These are phyloP conservation scores for Dryadula phaetusa DNA, from an alignment of 2,888 invertebrate genomes.

Conservation along the genomic window DNA sequence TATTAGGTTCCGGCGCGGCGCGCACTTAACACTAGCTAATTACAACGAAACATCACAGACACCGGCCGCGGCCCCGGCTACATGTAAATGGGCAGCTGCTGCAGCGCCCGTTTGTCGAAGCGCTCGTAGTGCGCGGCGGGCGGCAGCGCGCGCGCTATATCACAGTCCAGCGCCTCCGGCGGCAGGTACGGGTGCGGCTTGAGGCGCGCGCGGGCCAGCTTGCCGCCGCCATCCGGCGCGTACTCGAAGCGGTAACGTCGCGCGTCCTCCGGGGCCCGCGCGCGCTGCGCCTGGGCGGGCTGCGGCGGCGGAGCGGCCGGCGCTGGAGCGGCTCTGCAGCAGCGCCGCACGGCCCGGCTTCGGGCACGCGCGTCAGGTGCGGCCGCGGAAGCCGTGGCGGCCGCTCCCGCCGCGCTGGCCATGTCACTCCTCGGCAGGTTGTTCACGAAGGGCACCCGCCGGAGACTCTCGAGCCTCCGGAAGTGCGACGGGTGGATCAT, in stretches of 20 bases:
- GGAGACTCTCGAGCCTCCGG: conserved; percentile 92
- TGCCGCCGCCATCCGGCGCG: conserved; percentile 49
- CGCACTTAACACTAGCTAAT: conserved; percentile 75
- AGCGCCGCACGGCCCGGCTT: conserved; percentile 53
- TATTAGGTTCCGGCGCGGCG: conserved; percentile 65
- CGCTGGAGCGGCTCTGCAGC: conserved; percentile 54
- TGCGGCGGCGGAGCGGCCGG: conserved; percentile 55
- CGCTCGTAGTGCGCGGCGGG: conserved; percentile 73
- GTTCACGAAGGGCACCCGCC: conserved; percentile 92
- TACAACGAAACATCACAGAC: conserved; percentile 78
- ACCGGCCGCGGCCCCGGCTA: conserved; percentile 65
- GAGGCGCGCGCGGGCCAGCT: conserved; percentile 53
- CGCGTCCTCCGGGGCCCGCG: conserved; percentile 44
- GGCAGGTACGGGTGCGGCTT: conserved; percentile 59
- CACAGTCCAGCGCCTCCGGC: conserved; percentile 68
- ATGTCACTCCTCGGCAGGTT: conserved; percentile 88
- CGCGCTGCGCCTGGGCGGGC: conserved; percentile 58
- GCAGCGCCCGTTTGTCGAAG: conserved; percentile 80
- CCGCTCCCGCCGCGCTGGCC: conserved; percentile 62
- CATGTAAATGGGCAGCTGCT: conserved; percentile 83
- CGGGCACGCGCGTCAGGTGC: conserved; percentile 72
- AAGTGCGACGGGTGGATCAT: conserved; percentile 96
- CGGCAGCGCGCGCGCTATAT: conserved; percentile 74
- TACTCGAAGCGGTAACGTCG: conserved; percentile 54
- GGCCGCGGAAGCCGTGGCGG: conserved; percentile 70